These are phyloP conservation scores for Dermochelys coriacea DNA, from an alignment of 2,797 vertebrate genomes.

Conservation along the genomic window DNA sequence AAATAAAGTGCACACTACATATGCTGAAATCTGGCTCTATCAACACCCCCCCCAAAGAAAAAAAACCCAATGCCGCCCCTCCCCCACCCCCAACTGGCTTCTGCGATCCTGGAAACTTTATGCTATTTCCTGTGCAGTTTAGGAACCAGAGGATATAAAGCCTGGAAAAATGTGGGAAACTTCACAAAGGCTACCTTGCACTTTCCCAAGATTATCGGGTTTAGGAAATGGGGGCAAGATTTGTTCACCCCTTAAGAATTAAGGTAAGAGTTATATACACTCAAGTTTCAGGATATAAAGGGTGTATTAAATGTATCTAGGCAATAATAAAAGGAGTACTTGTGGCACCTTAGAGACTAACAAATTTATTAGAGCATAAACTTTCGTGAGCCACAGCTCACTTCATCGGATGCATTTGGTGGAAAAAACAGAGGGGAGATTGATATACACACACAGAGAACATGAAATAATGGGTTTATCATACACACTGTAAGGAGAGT, in stretches of 20 bases:
- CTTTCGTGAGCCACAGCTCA: too few relatives aligned
- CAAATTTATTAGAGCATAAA: too few relatives aligned
- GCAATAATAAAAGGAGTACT: too few relatives aligned
- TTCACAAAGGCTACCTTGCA: not conserved
- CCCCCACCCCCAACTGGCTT: fast-evolving
- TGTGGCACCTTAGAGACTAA: too few relatives aligned
- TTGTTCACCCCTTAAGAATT: not conserved
- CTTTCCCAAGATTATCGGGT: not conserved
- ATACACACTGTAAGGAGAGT: too few relatives aligned
- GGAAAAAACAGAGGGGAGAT: too few relatives aligned
- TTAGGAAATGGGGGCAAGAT: not conserved
- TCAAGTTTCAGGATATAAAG: not conserved
- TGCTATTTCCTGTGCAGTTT: not conserved
- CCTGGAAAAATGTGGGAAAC: not conserved
- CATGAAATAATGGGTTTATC: too few relatives aligned
- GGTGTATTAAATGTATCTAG: not conserved
- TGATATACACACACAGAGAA: too few relatives aligned
- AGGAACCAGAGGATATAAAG: not conserved
- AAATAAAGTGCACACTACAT: not conserved
- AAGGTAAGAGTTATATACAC: not conserved
- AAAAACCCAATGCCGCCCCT: not conserved
- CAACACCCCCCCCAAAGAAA: not conserved
- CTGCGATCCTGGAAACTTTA: not conserved
- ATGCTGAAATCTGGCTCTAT: not conserved
- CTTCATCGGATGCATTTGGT: too few relatives aligned